These are phyloP conservation scores for Eueides isabella DNA, from an alignment of 1,140 invertebrate species.

Conservation along the genomic window DNA sequence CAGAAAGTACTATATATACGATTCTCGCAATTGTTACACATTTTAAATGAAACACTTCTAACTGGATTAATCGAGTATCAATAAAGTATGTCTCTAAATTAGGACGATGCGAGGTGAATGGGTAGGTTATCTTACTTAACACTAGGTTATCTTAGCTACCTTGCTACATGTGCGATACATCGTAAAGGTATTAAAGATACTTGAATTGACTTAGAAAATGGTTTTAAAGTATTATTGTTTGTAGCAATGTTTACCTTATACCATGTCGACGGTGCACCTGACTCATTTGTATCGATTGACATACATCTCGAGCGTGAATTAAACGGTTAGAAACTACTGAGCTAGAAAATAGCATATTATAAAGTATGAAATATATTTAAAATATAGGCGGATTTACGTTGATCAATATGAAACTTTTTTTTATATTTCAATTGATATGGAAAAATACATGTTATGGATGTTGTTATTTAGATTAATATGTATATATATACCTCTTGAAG, in stretches of 20 bases:
- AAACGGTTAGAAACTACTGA: neutral
- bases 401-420: neutral
- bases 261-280: neutral
- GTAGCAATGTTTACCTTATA: neutral
- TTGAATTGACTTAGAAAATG: too few species aligned
- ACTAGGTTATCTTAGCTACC: neutral
- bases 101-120: too few species aligned
- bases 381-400: neutral
- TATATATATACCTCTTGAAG: too few species aligned
- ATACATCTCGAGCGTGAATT: constrained; percentile 5
- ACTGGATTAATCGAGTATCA: too few species aligned
- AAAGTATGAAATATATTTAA: neutral
- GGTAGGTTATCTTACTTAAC: too few species aligned
- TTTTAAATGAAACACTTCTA: too few species aligned
- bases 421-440: neutral
- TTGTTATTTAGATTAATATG: too few species aligned
- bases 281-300: constrained; percentile 1
- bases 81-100: too few species aligned
- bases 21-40: too few species aligned
- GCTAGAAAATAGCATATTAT: neutral
- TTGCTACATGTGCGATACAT: neutral
- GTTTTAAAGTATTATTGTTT: neutral
- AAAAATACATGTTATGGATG: too few species aligned
- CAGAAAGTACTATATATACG: too few species aligned
- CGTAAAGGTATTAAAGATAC: neutral